A percentile compares a stretch with the other conserved stretches of the same genome.
These are phyloP conservation scores for Gymnocephalus cernua DNA, from an alignment of 2,113 vertebrate genomes.

Conservation along the genomic window DNA sequence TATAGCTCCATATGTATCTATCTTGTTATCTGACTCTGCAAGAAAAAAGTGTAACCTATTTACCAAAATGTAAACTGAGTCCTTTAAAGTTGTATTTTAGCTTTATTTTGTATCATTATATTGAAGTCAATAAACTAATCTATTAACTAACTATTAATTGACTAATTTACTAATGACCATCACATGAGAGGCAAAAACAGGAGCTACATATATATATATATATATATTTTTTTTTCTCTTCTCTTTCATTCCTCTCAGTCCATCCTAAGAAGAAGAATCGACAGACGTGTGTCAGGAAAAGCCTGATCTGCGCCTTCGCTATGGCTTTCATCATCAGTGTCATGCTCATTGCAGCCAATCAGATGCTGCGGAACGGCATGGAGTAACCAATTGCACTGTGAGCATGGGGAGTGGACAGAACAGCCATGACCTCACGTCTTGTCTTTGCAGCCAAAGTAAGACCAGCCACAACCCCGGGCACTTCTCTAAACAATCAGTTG, in stretches of 20 bases:
- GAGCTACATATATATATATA: neutral
- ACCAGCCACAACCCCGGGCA: slow-evolving; percentile 73
- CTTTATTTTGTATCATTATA: neutral
- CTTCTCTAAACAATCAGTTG: slow-evolving; percentile 69
- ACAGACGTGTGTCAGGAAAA: slow-evolving; percentile 98
- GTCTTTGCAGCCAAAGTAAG: slow-evolving; percentile 78
- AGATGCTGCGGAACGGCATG: slow-evolving; percentile 99
- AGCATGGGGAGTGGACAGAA: slow-evolving; percentile 74
- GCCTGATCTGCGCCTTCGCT: slow-evolving; percentile 98
- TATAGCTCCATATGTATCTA: neutral
- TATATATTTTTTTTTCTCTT: slow-evolving; percentile 14
- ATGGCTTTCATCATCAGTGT: slow-evolving; percentile 99
- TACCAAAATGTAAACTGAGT: no score
- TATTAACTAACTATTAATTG: neutral
- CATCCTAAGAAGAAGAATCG: slow-evolving; percentile 97
- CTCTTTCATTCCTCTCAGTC: slow-evolving; percentile 80
- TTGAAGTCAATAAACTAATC: neutral
- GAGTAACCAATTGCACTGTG: slow-evolving; percentile 91
- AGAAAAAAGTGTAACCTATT: neutral
- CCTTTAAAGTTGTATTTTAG: neutral
- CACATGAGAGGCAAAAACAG: neutral
- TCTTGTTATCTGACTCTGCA: neutral
- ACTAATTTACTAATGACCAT: neutral
- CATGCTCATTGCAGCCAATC: slow-evolving; percentile 99
- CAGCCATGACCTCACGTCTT: slow-evolving; percentile 74